These are phyloP conservation scores for Neotragus pygmaeus DNA, from an alignment of 2,113 vertebrate genomes.

Conservation along the genomic window DNA sequence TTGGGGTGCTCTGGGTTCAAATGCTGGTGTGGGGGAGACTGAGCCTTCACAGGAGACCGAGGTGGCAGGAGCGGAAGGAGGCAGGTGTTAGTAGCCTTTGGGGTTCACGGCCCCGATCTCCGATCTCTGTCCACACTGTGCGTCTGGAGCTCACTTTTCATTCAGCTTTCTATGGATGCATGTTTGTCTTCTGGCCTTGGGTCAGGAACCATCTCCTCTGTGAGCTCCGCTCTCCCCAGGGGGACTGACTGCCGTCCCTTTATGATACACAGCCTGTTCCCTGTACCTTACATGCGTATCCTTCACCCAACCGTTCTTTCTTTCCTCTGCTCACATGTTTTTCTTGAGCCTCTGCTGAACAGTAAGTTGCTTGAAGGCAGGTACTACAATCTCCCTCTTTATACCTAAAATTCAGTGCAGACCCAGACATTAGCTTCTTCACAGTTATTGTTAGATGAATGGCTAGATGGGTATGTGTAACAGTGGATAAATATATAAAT, in stretches of 20 bases:
- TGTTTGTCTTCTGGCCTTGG: neutral
- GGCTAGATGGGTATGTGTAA: too few species aligned
- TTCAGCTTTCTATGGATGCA: neutral
- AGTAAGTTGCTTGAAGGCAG: neutral
- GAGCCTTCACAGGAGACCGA: neutral
- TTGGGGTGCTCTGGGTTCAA: neutral
- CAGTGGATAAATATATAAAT: neutral
- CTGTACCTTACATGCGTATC: neutral
- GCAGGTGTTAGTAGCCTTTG: fast-evolving
- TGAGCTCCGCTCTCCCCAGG: fast-evolving
- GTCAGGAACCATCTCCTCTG: neutral
- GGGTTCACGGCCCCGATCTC: fast-evolving
- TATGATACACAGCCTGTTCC: neutral
- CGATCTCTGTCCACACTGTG: fast-evolving
- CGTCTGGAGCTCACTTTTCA: fast-evolving
- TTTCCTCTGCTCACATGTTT: neutral
- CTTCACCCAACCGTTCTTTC: neutral
- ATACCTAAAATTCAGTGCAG: neutral
- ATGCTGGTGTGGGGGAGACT: fast-evolving
- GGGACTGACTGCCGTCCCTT: neutral
- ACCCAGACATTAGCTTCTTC: neutral
- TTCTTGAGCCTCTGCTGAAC: neutral
- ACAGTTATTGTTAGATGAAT: neutral
- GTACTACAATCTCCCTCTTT: fast-evolving
- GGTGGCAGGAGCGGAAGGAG: fast-evolving